Evolutionary conservation across 2,888 invertebrate species (phyloP), one percentile per base, ranked within the genome.

Genomic region (Autographa pulchrina): DNA sequence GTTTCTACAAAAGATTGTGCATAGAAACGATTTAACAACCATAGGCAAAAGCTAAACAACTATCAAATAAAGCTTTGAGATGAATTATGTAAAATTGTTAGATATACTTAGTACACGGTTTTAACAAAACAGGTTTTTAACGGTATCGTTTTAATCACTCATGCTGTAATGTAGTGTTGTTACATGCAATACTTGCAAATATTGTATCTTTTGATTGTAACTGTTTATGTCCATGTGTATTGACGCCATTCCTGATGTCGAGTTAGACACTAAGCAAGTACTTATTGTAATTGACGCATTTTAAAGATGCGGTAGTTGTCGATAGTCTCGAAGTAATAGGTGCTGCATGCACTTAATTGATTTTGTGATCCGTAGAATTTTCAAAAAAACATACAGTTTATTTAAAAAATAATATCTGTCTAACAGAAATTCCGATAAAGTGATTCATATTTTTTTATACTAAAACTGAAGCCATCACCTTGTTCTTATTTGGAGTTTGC

Each of bases 1-100:
- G 25, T 20, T 20, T 54, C 8, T 54, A 20, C 20, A 54, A 20
- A 9, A 20, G 54, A 59, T 32, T 67, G 54, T 75, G 64, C 70
- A 70, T 62, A 48, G 61, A 72, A 35, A 69, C 11, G 20, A 54
- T 20, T 20, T 9, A 56, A 20, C 18, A 25, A 56, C 54, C 20
- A 11, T 20, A 56, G 54, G 54, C 11, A 11, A n/a, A 25, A 56
- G 54, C 54, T 56, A 25, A 54, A 20, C 25, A 13, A 25, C 25
- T 56, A 25, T 56, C 20, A 56, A 56, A 56, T 2, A 9, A 56
- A 56, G 25, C 54, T 13, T 56, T 56, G 54, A 20, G 54, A 56
- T 25, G 13, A 4, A 56, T 20, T 56, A 25, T 56, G 4, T 25
- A 56, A 48, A 48, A n/a, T 16, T 48, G 48, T n/a, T n/a, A 48